Conservation (phyloP, 2,888 invertebrate genomes). For the Polydesmus complanatus region DNA sequence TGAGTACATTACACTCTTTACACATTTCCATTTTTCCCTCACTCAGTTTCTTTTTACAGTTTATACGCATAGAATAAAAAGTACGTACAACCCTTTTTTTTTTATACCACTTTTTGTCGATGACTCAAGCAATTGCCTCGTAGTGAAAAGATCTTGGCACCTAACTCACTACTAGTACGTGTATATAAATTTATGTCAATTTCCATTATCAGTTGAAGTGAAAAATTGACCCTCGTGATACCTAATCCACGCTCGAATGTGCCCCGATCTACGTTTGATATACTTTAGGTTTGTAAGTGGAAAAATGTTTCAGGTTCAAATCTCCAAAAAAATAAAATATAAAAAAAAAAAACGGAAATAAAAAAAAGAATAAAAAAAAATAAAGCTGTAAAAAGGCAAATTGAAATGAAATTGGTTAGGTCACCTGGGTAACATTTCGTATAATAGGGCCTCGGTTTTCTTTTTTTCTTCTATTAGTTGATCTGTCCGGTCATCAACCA, state of each 20-base stretch:
- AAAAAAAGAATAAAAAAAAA: not conserved
- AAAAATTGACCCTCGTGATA: not conserved
- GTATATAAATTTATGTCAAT: not conserved
- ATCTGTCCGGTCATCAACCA: slow-evolving; percentile 86
- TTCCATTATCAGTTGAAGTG: not conserved
- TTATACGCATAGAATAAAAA: not conserved
- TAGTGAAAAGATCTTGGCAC: not conserved
- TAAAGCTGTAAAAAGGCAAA: not conserved
- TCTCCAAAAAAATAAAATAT: not conserved
- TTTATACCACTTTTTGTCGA: not conserved
- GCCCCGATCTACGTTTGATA: not conserved
- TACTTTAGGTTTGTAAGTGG: not conserved
- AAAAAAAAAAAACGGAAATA: not conserved
- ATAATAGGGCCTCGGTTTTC: slow-evolving; percentile 77
- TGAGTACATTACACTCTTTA: not conserved
- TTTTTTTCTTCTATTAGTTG: slow-evolving; percentile 90
- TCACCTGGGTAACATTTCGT: slow-evolving; percentile 70
- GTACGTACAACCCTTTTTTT: not conserved
- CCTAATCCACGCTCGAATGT: not conserved
- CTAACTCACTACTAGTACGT: not conserved
- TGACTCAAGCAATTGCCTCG: not conserved
- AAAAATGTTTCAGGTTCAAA: too few relatives aligned
- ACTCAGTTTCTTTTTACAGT: not conserved
- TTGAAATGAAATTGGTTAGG: slow-evolving; percentile 1
- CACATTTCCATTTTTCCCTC: not conserved